These are phyloP conservation scores for Lanistes nyassanus DNA, from an alignment of 1,140 invertebrate species.

Conservation along the genomic window DNA sequence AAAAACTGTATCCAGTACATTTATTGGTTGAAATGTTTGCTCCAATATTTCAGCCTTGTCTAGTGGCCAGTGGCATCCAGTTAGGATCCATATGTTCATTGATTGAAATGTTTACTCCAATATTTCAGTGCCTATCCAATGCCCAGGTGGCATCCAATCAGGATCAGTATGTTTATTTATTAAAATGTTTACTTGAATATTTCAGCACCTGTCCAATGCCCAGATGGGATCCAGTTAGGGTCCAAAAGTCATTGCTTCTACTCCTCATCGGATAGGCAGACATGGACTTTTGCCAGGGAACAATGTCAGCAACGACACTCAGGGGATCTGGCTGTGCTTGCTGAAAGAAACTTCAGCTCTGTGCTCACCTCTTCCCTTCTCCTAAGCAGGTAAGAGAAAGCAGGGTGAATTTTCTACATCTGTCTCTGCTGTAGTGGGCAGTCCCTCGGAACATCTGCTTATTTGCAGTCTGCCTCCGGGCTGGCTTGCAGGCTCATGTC, in stretches of 20 bases:
- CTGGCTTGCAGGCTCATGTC: no score
- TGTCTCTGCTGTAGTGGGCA: background rate
- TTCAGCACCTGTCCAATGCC: slow-evolving; percentile 3
- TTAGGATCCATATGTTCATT: no score
- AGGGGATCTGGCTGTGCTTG: slow-evolving; percentile 16
- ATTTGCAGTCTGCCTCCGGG: no score
- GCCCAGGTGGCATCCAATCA: no score
- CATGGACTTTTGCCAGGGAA: background rate
- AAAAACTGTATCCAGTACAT: no score
- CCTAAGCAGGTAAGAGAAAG: slow-evolving; percentile 1
- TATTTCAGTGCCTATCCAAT: background rate
- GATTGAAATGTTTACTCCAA: background rate
- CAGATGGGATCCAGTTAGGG: slow-evolving; percentile 6
- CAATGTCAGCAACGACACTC: background rate
- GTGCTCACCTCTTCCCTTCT: background rate
- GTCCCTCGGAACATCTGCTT: background rate
- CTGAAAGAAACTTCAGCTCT: background rate
- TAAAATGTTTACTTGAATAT: no score
- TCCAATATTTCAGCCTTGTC: background rate
- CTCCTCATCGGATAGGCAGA: background rate
- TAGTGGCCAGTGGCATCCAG: no score
- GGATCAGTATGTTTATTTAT: no score
- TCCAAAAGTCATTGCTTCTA: slow-evolving; percentile 3
- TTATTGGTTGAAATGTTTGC: background rate
- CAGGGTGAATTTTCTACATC: no score